Base-by-base conservation (phyloP, 2,888 invertebrate species). In the Biston stratarius region DNA sequence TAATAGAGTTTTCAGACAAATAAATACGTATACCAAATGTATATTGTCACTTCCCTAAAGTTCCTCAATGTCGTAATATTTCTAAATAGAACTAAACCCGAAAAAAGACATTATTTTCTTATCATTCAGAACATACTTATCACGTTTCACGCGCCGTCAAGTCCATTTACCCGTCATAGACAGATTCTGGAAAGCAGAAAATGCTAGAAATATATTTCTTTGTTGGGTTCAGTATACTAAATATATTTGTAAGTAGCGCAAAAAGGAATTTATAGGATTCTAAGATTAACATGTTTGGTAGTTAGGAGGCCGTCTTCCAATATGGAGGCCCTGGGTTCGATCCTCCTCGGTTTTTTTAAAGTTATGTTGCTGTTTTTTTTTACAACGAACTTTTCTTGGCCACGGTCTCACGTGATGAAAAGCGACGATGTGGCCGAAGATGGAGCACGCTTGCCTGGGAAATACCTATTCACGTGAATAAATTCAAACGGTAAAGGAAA, bases 101-200 rank as follows among this genome's bases (percentile, higher is more conserved):
- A 62, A 53, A 61, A 67, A 68, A 58, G 42, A 58, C 62, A 59
- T 67, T 53, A 63, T 63, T 60, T 61, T 68, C 63, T 60, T 60
- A 63, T 67, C 63, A 63, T 67, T 51, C 63, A 67, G 63, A 67
- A 67, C 63, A 45, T 64, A 67, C 63, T 64, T 70, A 68, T 73
- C 67, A 67, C 65, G 65, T 70, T 72, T 72, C 53, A 72, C 72
- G 70, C 72, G 45, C 64, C 69, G 72, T 62, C 69, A 67, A 53
- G 58, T 64, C 61, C 67, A 59, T 62, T 67, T 61, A 55, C 47
- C 59, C 58, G 56, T 61, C 67, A 61, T 61, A 60, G 59, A 38
- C 63, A 64, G 67, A 57, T 55, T 51, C 67, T 14, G 24, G 58
- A 58, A 60, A 53, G 40, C 14, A 6, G 12, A 1, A 57, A 66